Percentiles rank a stretch among this genome's conserved stretches.
Evolutionary conservation across 2,797 vertebrate genomes (phyloP).

Genomic region (Vespertilio murinus): DNA sequence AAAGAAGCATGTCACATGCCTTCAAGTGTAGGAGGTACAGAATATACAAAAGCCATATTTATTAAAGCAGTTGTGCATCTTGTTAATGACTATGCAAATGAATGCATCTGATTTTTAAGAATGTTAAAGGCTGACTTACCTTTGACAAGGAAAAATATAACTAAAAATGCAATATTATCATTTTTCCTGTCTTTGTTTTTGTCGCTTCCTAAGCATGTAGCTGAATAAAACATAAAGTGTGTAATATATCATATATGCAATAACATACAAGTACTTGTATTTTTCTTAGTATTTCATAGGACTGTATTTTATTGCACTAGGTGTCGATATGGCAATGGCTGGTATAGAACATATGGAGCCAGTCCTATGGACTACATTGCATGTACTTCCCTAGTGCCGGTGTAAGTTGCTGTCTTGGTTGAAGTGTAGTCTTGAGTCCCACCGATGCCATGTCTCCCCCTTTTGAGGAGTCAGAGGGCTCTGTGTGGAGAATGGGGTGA

Average conservation of each 20-base stretch:
- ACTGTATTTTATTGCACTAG: not conserved
- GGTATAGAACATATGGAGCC: too few relatives aligned
- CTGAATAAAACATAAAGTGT: slow-evolving; percentile 13
- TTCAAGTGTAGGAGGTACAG: not conserved
- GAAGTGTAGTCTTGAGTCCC: not conserved
- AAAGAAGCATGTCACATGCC: not conserved
- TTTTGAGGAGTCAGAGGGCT: not conserved
- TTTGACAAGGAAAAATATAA: slow-evolving; percentile 21
- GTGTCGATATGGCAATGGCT: not conserved
- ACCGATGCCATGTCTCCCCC: not conserved
- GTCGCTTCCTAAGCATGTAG: not conserved
- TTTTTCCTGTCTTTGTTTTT: not conserved
- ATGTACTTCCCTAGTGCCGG: not conserved
- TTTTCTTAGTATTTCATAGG: not conserved
- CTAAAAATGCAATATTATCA: not conserved
- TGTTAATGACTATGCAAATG: not conserved
- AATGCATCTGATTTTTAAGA: not conserved
- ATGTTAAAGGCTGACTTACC: not conserved
- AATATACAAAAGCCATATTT: not conserved
- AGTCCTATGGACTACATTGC: not conserved
- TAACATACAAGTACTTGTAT: not conserved
- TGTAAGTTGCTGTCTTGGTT: not conserved
- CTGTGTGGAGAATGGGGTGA: not conserved
- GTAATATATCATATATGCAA: not conserved
- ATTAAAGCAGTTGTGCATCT: not conserved